Evolutionary conservation across 2,113 vertebrate species (phyloP).

Genomic region (Orycteropus afer): DNA sequence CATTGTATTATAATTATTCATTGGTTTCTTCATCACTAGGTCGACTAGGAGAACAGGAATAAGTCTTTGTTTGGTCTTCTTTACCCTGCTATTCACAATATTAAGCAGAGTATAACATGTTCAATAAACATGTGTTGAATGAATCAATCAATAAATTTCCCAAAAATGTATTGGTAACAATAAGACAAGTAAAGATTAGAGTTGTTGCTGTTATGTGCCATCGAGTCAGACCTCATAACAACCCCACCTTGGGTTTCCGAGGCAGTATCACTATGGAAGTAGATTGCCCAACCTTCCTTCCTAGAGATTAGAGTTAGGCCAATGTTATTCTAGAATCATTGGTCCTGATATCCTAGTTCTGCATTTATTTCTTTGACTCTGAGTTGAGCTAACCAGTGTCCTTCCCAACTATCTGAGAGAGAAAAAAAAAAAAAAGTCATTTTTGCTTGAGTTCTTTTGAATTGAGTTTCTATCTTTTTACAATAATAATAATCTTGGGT

Average conservation of each 20-base stretch:
- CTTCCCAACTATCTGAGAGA: not conserved
- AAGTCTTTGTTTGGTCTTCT: not conserved
- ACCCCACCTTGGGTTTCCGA: too few species aligned
- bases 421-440: too few species aligned
- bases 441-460: too few species aligned
- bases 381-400: not conserved
- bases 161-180: not conserved
- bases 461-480: not conserved
- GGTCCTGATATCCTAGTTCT: not conserved
- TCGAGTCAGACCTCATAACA: too few species aligned
- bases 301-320: not conserved
- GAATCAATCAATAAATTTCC: not conserved
- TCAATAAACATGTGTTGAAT: not conserved
- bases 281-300: too few species aligned
- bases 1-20: not conserved
- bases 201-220: too few species aligned
- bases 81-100: not conserved
- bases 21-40: not conserved
- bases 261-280: too few species aligned
- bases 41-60: not conserved
- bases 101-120: not conserved
- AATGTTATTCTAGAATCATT: not conserved
- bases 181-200: not conserved
- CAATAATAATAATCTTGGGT: not conserved
- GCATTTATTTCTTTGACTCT: conserved; percentile 22